Evolutionary conservation across 2,888 invertebrate species (phyloP).

Genomic region (Xiphydria camelus): DNA sequence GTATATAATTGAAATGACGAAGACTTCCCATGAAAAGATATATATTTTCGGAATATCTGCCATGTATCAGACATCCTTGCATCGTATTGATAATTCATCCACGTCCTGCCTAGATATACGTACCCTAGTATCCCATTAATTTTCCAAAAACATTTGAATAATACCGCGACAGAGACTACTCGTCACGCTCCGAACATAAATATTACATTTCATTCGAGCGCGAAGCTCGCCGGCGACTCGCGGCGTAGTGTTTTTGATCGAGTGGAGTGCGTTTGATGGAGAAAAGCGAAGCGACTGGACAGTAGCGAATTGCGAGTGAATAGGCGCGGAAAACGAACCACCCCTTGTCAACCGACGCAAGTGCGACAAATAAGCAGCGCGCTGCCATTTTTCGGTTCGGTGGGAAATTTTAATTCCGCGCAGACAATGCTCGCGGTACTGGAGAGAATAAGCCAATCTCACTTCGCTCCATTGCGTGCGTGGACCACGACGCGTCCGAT

Average conservation of each 20-base stretch:
- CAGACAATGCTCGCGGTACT: neutral
- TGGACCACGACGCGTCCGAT: conserved; percentile 1
- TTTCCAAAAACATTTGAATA: conserved; percentile 1
- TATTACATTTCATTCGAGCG: conserved; percentile 1
- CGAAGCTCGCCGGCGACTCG: neutral
- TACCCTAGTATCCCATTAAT: neutral
- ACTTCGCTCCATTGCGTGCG: neutral
- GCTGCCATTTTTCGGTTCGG: neutral
- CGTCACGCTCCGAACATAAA: neutral
- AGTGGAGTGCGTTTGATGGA: conserved; percentile 14
- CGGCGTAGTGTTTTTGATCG: conserved; percentile 15
- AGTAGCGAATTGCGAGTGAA: conserved; percentile 12
- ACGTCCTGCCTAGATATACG: neutral
- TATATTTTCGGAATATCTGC: no score
- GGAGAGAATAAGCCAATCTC: conserved; percentile 3
- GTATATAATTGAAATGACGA: no score
- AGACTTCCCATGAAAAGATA: no score
- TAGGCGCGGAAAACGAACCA: neutral
- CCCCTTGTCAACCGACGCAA: neutral
- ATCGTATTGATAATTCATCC: neutral
- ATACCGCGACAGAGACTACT: neutral
- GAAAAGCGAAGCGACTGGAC: conserved; percentile 10
- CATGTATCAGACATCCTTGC: no score
- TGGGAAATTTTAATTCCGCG: conserved; percentile 1
- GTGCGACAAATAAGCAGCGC: neutral